phyloP scores from a whole-genome alignment of 2,888 invertebrate species.

The Watsonalla cultraria region DNA sequence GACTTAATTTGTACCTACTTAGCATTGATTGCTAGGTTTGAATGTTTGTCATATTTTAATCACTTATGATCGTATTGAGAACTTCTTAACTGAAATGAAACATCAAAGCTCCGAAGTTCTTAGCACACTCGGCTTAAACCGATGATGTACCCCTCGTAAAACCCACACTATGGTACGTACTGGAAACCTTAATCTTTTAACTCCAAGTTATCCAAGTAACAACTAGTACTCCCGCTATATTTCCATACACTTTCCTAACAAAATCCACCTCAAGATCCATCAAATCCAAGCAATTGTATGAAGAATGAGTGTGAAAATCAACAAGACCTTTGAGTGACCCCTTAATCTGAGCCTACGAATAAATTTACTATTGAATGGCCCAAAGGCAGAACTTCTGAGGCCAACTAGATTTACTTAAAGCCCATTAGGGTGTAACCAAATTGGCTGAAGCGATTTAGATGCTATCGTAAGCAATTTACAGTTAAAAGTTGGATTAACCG shows the following conservation, averaged over 20 bases:
- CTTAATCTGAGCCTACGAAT: conserved; percentile 27
- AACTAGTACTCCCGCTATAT: no score
- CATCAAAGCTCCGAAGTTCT: no score
- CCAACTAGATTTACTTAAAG: conserved; percentile 32
- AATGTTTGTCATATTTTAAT: no score
- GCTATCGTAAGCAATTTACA: conserved; percentile 19
- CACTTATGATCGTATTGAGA: no score
- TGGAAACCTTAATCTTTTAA: no score
- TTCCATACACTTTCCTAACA: background rate
- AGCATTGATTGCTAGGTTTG: no score
- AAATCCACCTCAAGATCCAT: background rate
- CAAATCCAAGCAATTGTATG: background rate
- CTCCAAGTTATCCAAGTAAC: no score
- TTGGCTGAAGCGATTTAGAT: conserved; percentile 24
- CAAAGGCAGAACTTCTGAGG: conserved; percentile 23
- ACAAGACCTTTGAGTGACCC: conserved; percentile 15
- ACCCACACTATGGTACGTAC: no score
- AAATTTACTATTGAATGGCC: conserved; percentile 33
- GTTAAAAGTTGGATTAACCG: conserved; percentile 14
- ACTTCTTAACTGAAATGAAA: no score
- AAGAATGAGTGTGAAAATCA: conserved; percentile 12
- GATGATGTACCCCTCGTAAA: no score
- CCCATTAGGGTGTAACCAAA: conserved; percentile 9
- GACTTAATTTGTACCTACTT: no score
- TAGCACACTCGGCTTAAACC: no score